phyloP scores from a whole-genome alignment of 2,113 vertebrate genomes.

The Siphamia tubifer region DNA sequence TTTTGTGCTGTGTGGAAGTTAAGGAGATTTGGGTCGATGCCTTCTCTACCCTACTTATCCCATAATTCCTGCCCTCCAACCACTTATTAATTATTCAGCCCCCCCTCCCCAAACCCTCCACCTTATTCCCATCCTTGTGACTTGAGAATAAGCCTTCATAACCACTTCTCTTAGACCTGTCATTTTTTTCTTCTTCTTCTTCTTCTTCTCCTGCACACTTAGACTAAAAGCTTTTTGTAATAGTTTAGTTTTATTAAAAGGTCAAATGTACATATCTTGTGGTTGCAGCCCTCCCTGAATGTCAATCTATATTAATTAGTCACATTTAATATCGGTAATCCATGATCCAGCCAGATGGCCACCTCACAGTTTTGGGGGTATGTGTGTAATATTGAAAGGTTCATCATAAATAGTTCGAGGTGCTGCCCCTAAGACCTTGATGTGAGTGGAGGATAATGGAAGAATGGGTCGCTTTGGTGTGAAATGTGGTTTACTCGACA shows the following conservation, averaged over 20 bases:
- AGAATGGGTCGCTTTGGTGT: too few relatives aligned
- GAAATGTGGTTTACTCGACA: too few relatives aligned
- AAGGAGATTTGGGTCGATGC: slow-evolving; percentile 23
- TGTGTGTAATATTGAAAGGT: too few relatives aligned
- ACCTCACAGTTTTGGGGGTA: too few relatives aligned
- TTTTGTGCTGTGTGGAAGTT: background rate
- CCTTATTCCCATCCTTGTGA: background rate
- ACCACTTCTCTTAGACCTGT: background rate
- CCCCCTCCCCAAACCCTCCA: background rate
- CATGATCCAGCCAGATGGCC: too few relatives aligned
- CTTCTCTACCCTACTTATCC: slow-evolving; percentile 4
- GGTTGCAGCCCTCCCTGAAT: background rate
- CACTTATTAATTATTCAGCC: slow-evolving; percentile 29
- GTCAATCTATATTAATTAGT: too few relatives aligned
- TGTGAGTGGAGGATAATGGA: too few relatives aligned
- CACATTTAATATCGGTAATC: too few relatives aligned
- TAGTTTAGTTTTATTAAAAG: background rate
- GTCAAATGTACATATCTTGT: background rate
- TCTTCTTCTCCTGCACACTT: background rate
- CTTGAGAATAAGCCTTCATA: slow-evolving; percentile 19
- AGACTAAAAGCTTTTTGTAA: background rate
- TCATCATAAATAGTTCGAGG: too few relatives aligned
- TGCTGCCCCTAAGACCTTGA: too few relatives aligned
- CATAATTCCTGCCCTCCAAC: slow-evolving; percentile 31
- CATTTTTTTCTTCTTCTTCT: background rate